These are phyloP conservation scores for Melanotaenia duboulayi DNA, from an alignment of 2,113 vertebrate genomes.

Conservation along the genomic window DNA sequence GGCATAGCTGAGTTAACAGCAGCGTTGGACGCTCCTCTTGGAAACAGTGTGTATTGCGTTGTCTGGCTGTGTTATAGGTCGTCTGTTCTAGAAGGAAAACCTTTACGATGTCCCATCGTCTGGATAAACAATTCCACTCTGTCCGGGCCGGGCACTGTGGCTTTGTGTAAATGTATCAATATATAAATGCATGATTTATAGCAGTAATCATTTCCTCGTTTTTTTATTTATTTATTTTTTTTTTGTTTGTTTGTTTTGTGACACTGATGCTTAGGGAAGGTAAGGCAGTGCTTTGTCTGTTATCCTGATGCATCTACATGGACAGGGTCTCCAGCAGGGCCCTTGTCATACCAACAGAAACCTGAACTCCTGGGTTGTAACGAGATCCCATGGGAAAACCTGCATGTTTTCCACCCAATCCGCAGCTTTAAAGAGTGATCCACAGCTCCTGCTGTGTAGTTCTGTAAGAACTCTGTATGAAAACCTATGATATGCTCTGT, in stretches of 20 bases:
- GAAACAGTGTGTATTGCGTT: slow-evolving; percentile 74
- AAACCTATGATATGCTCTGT: neutral
- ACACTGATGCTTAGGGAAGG: slow-evolving; percentile 25
- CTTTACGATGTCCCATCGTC: slow-evolving; percentile 54
- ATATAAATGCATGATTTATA: slow-evolving; percentile 17
- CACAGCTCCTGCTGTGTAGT: slow-evolving; percentile 19
- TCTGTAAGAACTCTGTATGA: slow-evolving; percentile 29
- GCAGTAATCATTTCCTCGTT: slow-evolving; percentile 39
- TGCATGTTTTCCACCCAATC: slow-evolving; percentile 51
- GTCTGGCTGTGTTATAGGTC: slow-evolving; percentile 65
- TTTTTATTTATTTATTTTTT: slow-evolving; percentile 19
- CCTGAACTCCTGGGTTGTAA: slow-evolving; percentile 64
- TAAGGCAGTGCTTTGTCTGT: slow-evolving; percentile 31
- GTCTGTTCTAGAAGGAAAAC: slow-evolving; percentile 48
- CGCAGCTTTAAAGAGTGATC: slow-evolving; percentile 29
- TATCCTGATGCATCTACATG: slow-evolving; percentile 31
- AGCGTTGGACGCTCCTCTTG: slow-evolving; percentile 63
- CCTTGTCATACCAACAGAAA: slow-evolving; percentile 48
- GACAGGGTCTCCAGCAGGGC: slow-evolving; percentile 55
- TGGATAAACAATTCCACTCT: slow-evolving; percentile 73
- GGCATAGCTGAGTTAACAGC: slow-evolving; percentile 60
- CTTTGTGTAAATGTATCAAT: slow-evolving; percentile 26
- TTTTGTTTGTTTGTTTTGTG: neutral
- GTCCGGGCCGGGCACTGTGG: slow-evolving; percentile 42
- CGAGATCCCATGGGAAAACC: slow-evolving; percentile 62